Evolutionary conservation across 2,888 invertebrate species (phyloP), one percentile per base, ranked within the genome.

Genomic region (Dryadula phaetusa): DNA sequence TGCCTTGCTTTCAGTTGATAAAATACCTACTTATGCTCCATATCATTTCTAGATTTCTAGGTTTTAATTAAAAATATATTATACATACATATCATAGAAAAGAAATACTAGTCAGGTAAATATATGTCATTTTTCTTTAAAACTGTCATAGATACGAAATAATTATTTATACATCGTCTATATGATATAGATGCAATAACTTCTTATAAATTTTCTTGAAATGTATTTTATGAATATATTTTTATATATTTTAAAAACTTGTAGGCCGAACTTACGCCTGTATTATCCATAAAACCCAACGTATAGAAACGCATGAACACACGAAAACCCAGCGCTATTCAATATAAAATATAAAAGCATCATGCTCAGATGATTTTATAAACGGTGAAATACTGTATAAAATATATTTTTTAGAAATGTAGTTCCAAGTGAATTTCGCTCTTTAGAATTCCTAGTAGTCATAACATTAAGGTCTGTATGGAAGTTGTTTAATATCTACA

Each of bases 1-100:
- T 62, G 58, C 47, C 61, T 71, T 62, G 61, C 64, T 69, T 66
- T 64, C 63, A 69, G 66, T 18, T 37, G n/a, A 16, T 49, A 25
- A 49, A 49, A 28, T 28, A 8, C 49, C 49, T 49, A 49, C 25
- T 49, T 49, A 10, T 16, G 28, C 28, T 16, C n/a, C n/a, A n/a
- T 49, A 49, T 49, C 10, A 25, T 49, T 47, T 49, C 14, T 25
- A 7, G 14, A 14, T n/a, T n/a, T 25, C 7, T 49, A 25, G 14
- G 0, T n/a, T 49, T 49, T 49, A 49, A n/a, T 49, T 25, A 49
- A 49, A 49, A 47, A 47, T 5, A 47, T 22, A n/a, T 3, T 8
- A 14, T n/a, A n/a, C 6, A 20, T 8, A 37, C 12, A 37, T 37
- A 37, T 2, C 37, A 12, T 12, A 37, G 37, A 12, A 37, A 37